Evolutionary conservation across 1,140 invertebrate species (phyloP), one percentile per base, ranked within the genome.

Genomic region (Drosophila nannoptera): DNA sequence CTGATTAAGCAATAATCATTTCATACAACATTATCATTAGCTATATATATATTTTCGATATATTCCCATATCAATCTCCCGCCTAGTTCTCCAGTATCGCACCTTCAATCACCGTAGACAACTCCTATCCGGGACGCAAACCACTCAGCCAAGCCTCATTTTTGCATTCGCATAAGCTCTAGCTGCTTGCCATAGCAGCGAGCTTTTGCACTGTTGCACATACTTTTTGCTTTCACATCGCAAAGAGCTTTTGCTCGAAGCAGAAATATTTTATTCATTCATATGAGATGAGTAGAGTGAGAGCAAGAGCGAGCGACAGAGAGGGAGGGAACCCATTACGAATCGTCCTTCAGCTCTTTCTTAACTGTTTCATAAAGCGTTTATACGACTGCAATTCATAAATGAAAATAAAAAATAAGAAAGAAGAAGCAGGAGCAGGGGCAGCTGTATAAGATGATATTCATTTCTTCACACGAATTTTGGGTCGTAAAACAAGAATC

Each of bases 401-500:
- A 83, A 84, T 72, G 31, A n/a, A n/a, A 16, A 14, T 22, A 43
- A 43, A 14, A 42, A 40, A 8, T 5, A n/a, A 3, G 12, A 42
- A 8, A 42, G n/a, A 42, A 42, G n/a, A 40, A n/a, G 5, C 8
- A 14, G 2, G 1, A 12, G 40, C n/a, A 42, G 40, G 12, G 12
- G 40, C 6, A 43, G 40, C 2, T 2, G 40, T 3, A 22, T 22
- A 43, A 14, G 40, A 16, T 42, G 40, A 62, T 46, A 65, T 65
- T 65, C 60, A 69, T 56, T 64, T 31, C 53, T 42, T 42, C 12
- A 35, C 31, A 16, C 55, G 22, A 8, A 12, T 43, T 35, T 16
- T 53, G 6, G 43, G 72, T 62, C 68, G 38, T 82, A 75, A 78
- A 76, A 22, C 22, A 82, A 75, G 70, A 75, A 81, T 68, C 81